Percentiles rank a stretch among this genome's conserved stretches.
Conservation (phyloP, 2,113 vertebrate species). For the Lipophrys pholis region DNA sequence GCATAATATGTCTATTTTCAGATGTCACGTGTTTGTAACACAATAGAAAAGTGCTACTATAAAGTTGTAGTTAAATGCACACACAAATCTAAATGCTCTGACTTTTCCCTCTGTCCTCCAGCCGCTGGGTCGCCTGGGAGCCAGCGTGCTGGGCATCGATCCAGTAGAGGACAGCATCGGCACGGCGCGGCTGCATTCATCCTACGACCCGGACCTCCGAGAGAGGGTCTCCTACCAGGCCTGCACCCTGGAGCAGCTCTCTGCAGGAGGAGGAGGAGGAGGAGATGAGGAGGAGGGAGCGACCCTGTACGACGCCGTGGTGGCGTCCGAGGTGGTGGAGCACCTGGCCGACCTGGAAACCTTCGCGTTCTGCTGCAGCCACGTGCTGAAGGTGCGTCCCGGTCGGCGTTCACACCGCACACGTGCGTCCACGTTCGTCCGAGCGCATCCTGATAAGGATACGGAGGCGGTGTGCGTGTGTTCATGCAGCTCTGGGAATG, state of each 20-base stretch:
- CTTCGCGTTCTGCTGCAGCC: conserved; percentile 89
- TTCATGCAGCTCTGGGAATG: conserved; percentile 20
- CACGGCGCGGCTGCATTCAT: conserved; percentile 89
- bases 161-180: conserved; percentile 92
- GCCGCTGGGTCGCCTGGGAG: conserved; percentile 94
- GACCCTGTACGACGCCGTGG: conserved; percentile 87
- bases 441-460: conserved; percentile 3
- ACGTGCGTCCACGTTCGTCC: neutral
- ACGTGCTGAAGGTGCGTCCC: conserved; percentile 89
- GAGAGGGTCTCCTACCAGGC: conserved; percentile 86
- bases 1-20: neutral
- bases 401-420: neutral
- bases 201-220: conserved; percentile 87
- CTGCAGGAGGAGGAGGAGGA: conserved; percentile 71
- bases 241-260: conserved; percentile 90
- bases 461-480: conserved; percentile 26
- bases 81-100: too few relatives aligned
- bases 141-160: conserved; percentile 91
- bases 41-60: too few relatives aligned
- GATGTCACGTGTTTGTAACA: too few relatives aligned
- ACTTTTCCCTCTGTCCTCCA: conserved; percentile 56
- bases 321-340: conserved; percentile 97
- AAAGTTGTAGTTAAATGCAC: too few relatives aligned
- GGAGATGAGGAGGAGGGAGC: conserved; percentile 8
- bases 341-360: conserved; percentile 92